Evolutionary conservation across 2,888 invertebrate genomes (phyloP).

Genomic region (Serrognathus titanus): DNA sequence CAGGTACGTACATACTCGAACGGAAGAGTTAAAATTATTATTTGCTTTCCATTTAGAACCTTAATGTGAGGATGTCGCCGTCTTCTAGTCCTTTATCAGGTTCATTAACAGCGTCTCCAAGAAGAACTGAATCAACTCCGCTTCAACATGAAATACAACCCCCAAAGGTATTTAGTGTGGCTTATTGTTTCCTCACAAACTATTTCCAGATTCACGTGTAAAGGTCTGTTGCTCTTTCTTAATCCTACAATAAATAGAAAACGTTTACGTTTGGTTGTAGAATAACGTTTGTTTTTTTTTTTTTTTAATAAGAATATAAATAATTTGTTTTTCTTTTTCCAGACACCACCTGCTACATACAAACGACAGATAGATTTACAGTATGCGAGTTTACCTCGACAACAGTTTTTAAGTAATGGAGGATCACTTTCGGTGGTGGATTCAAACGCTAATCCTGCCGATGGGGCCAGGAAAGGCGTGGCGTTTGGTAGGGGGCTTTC

Average conservation of each 20-base stretch:
- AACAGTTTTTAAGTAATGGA: slow-evolving; percentile 54
- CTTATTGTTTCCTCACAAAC: no score
- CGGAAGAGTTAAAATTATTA: background rate
- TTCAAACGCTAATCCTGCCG: slow-evolving; percentile 48
- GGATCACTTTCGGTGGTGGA: slow-evolving; percentile 38
- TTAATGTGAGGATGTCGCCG: slow-evolving; percentile 43
- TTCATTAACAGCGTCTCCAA: slow-evolving; percentile 33
- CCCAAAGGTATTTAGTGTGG: slow-evolving; percentile 37
- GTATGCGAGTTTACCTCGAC: slow-evolving; percentile 77
- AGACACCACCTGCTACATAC: slow-evolving; percentile 75
- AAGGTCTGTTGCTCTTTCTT: no score
- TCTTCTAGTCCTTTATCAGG: slow-evolving; percentile 49
- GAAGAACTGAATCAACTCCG: slow-evolving; percentile 33
- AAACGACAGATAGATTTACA: slow-evolving; percentile 72
- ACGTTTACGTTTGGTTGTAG: no score
- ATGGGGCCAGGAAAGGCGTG: slow-evolving; percentile 59
- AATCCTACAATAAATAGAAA: no score
- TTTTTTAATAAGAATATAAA: no score
- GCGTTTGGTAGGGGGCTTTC: slow-evolving; percentile 68
- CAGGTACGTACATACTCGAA: slow-evolving; percentile 27
- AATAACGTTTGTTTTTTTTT: no score
- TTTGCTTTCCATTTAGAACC: background rate
- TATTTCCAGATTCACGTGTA: no score
- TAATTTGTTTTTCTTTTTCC: slow-evolving; percentile 24
- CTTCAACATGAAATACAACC: slow-evolving; percentile 31